Percentiles rank a stretch among this genome's conserved stretches.
phyloP scores from a whole-genome alignment of 2,888 invertebrate genomes.

The Frankliniella fusca region DNA sequence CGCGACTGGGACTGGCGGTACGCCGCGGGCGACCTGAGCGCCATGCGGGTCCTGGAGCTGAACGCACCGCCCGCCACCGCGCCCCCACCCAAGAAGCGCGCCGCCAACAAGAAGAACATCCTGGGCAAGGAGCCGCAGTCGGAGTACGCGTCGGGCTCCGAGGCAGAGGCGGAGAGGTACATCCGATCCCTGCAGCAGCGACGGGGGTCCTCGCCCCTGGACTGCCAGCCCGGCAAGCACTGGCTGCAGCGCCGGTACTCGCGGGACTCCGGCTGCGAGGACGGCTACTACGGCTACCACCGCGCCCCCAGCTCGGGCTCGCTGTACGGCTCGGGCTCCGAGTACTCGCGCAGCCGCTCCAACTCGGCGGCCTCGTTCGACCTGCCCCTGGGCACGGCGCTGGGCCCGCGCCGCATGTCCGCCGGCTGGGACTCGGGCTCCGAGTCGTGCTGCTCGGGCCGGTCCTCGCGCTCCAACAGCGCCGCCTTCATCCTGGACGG shows the following conservation, averaged over 20 bases:
- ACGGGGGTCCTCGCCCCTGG: constrained; percentile 50
- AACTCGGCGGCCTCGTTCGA: constrained; percentile 56
- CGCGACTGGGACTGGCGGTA: constrained; percentile 50
- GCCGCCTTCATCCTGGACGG: constrained; percentile 40
- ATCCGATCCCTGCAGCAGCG: constrained; percentile 41
- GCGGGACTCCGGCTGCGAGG: constrained; percentile 43
- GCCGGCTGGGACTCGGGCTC: constrained; percentile 62
- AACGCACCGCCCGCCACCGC: constrained; percentile 66
- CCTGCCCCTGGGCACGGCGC: constrained; percentile 49
- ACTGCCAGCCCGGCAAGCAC: constrained; percentile 48
- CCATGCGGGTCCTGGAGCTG: constrained; percentile 71
- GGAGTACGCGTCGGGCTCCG: constrained; percentile 57
- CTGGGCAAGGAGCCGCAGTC: constrained; percentile 51
- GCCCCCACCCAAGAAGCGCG: constrained; percentile 65
- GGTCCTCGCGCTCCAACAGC: constrained; percentile 41
- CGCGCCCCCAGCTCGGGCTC: constrained; percentile 31
- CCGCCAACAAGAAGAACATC: constrained; percentile 57
- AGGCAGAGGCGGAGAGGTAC: constrained; percentile 51
- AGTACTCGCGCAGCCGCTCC: constrained; percentile 56
- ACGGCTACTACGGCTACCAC: constrained; percentile 33
- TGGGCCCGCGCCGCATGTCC: constrained; percentile 54
- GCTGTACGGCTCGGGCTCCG: constrained; percentile 54
- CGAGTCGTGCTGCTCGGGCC: constrained; percentile 45
- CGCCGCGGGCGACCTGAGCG: constrained; percentile 52
- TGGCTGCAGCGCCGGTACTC: constrained; percentile 62